phyloP scores from a whole-genome alignment of 2,113 vertebrate species.

The Morphnarchus princeps region DNA sequence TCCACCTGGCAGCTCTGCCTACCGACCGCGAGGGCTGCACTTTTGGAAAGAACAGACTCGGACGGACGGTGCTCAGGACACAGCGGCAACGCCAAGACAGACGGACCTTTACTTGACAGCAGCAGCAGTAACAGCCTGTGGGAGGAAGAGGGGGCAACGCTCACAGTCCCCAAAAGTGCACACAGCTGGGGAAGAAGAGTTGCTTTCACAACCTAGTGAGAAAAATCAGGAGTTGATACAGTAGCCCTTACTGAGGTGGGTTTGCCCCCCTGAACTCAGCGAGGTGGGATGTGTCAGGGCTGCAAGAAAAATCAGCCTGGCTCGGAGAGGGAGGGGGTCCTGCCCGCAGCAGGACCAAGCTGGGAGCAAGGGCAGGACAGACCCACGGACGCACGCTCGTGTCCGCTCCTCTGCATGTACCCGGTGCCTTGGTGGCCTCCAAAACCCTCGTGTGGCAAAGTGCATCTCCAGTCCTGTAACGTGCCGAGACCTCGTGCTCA shows the following conservation, averaged over 20 bases:
- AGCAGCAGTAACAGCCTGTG: background rate
- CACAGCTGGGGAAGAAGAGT: background rate
- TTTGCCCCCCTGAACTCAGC: background rate
- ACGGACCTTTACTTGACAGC: background rate
- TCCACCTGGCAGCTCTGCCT: background rate
- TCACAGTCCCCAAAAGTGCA: constrained; percentile 13
- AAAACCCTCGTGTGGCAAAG: background rate
- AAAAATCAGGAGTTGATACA: background rate
- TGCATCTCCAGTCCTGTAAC: background rate
- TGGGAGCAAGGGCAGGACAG: background rate
- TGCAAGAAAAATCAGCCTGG: background rate
- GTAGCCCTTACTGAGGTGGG: background rate
- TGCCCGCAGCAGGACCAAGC: background rate
- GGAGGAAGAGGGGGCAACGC: background rate
- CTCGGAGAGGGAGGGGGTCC: background rate
- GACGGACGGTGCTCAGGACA: background rate
- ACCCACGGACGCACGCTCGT: accelerated
- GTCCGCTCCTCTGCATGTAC: background rate
- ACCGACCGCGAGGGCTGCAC: background rate
- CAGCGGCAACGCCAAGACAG: background rate
- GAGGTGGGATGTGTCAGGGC: background rate
- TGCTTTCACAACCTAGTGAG: background rate
- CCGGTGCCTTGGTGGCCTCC: background rate
- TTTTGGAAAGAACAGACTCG: background rate
- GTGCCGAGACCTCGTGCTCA: background rate